Base-by-base conservation (phyloP, 2,113 vertebrate genomes). In the Hirundichthys speculiger region DNA sequence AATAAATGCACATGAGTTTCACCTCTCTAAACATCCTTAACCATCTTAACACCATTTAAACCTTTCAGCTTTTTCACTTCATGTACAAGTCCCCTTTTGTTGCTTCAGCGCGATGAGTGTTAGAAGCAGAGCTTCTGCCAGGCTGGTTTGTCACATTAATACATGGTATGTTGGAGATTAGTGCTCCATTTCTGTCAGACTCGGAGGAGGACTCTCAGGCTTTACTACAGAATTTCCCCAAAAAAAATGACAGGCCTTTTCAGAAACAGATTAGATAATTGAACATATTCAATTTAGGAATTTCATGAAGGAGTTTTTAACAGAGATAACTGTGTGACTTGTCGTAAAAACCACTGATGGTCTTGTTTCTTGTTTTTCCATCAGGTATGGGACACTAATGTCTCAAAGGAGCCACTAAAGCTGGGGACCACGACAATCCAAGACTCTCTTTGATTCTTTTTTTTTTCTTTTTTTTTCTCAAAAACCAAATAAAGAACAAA, bases 381-480 rank as follows among this genome's bases (percentile, higher is more conserved):
- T 27, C 61, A 91, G 89, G 89, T 73, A 91, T 88, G 88, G 89
- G 88, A 54, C 85, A 91, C 86, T 95, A 95, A 92, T 91, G 91
- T 0, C 93, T 92, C 78, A 75, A 84, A 81, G 79, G 77, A 86
- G 80, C 59, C 86, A 81, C 74, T 80, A 56, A 85, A 92, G 6
- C 62, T 67, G 86, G 90, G 92, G 94, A 88, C 92, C 93, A 93
- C 85, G 87, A 87, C 94, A 91, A 91, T 92, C 92, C 91, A 91
- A 90, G 92, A 91, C 90, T 92, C 82, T 93, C 92, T 92, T 89
- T 93, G 92, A 93, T 69, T 67, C 69, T 86, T 67, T 19, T 39
- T 54, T 39, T 54, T 15, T 13, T 7, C 6, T 34, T 34, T 21
- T 40, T 27, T 16, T n/a, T 89, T 76, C 90, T 91, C 30, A 93